Evolutionary conservation across 2,888 invertebrate genomes (phyloP), one percentile per base, ranked within the genome.

Genomic region (Gymnoscelis rufifasciata): DNA sequence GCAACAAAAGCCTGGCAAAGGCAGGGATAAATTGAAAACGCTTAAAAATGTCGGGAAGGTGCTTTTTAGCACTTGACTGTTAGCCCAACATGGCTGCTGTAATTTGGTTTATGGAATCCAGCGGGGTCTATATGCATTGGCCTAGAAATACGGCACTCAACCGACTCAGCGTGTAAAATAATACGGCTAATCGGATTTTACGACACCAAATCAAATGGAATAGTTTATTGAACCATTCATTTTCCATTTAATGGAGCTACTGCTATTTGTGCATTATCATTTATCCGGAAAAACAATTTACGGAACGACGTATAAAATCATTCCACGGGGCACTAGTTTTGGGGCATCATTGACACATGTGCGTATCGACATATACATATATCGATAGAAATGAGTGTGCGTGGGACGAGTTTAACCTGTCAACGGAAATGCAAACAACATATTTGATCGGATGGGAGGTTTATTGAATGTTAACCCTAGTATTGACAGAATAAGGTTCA

Each of bases 81-180:
- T 37, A 51, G 70, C 75, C 75, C 71, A 73, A 56, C 65, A 59
- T 61, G 54, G 65, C 41, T 60, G 64, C 65, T 67, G 64, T 60
- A 67, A 68, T 65, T 62, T 57, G 48, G 53, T 59, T 66, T 70
- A 74, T 71, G 65, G 46, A 62, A 54, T 56, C 57, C 51, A 63
- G 57, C 62, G 61, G 65, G 63, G 58, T 71, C 63, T 57, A 56
- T 67, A 65, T 69, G 70, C 72, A 68, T 61, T 73, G 70, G 62
- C 71, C 76, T 67, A 74, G 62, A 77, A 71, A 77, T 54, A 59
- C 54, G 65, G 66, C 67, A 62, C 62, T 54, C 60, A 57, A 59
- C 44, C 45, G 48, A 61, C 56, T 61, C 58, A 57, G 15, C 58
- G 54, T 51, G 55, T 66, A 58, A 63, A 65, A 68, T 59, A 48